Conservation (phyloP, 2,888 invertebrate species). For the Auanema sp. region DNA sequence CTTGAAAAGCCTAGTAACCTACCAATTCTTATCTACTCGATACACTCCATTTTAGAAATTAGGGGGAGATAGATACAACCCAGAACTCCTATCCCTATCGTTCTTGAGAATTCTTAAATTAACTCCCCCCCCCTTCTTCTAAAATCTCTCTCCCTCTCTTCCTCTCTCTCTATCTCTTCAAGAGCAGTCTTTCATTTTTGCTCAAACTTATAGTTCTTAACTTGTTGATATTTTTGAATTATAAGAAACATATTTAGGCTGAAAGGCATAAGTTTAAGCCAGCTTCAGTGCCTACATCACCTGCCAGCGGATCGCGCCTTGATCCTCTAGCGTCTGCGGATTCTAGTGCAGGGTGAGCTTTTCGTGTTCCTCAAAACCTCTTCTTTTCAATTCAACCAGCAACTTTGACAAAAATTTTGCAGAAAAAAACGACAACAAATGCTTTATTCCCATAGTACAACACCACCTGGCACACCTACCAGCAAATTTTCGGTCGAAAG, state of each 20-base stretch:
- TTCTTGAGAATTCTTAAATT: too few species aligned
- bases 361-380: constrained; percentile 1
- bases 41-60: too few species aligned
- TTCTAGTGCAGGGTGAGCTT: neutral
- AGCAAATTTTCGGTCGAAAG: constrained; percentile 28
- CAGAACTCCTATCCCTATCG: too few species aligned
- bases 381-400: neutral
- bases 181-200: neutral
- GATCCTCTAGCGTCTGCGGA: constrained; percentile 17
- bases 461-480: constrained; percentile 40
- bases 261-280: constrained; percentile 37
- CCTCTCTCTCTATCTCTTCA: neutral
- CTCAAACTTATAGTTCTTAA: neutral
- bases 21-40: too few species aligned
- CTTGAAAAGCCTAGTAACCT: too few species aligned
- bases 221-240: too few species aligned
- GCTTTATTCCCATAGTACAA: constrained; percentile 23
- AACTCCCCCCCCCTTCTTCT: neutral
- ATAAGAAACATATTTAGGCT: constrained; percentile 17
- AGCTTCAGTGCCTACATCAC: constrained; percentile 49
- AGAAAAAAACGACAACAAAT: constrained; percentile 25
- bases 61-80: too few species aligned
- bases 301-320: constrained; percentile 25
- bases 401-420: neutral
- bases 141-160: constrained; percentile 2